Conservation (phyloP, 2,888 invertebrate species). For the Epinotia bilunana region DNA sequence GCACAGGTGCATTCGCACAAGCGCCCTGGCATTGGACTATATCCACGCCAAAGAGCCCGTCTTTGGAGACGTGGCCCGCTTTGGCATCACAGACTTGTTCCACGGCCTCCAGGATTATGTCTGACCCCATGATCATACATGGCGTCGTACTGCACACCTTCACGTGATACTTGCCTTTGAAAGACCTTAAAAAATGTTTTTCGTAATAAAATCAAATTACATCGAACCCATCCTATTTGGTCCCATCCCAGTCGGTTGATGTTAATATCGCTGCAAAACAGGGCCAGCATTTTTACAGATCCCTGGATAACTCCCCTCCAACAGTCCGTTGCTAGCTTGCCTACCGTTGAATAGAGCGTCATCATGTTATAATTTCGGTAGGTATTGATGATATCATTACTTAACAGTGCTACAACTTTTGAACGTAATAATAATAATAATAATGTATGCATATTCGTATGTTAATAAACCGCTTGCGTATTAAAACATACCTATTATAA, state of each 20-base stretch:
- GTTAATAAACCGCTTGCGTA: no score
- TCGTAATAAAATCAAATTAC: neutral
- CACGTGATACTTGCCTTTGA: slow-evolving; percentile 70
- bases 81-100: slow-evolving; percentile 65
- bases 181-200: slow-evolving; percentile 55
- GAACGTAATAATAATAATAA: no score
- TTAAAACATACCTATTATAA: no score
- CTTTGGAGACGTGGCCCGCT: slow-evolving; percentile 63
- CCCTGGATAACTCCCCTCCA: no score
- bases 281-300: neutral
- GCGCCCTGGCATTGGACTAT: slow-evolving; percentile 74
- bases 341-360: neutral
- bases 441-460: no score
- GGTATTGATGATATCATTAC: no score
- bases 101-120: slow-evolving; percentile 63
- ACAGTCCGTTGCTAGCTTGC: neutral
- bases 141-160: slow-evolving; percentile 75
- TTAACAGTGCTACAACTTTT: no score
- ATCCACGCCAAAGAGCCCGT: slow-evolving; percentile 73
- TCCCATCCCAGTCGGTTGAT: neutral
- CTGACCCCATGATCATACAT: slow-evolving; percentile 75
- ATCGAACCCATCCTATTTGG: neutral
- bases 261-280: neutral
- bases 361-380: neutral
- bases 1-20: slow-evolving; percentile 73